Base-by-base conservation (phyloP, 2,113 vertebrate genomes). In the Chamaea fasciata region DNA sequence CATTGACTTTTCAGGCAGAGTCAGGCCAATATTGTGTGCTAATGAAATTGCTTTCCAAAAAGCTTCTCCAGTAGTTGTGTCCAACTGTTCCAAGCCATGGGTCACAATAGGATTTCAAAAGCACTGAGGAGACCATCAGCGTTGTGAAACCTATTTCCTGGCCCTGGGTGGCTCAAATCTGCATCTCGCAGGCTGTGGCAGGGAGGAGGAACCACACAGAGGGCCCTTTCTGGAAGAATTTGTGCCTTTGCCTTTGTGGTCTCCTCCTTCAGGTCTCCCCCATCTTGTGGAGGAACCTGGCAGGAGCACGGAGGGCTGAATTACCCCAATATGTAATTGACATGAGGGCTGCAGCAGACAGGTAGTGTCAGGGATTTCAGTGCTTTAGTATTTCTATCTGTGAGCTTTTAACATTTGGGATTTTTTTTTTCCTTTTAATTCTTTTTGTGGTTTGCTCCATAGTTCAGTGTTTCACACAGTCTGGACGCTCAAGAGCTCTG, bases 1-100 rank as follows among this genome's bases (percentile, higher is more conserved):
- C 85, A 56, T 46, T 91, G 92, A 88, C 85, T 96, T 91, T 52
- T 59, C 90, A 86, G 79, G 90, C 91, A 78, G 84, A 88, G 39
- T 28, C 88, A 80, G 85, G 90, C 94, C 95, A 94, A 92, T 94
- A 69, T 46, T 83, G 81, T 94, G 90, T 93, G 95, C 95, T 96
- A 90, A 88, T 94, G 96, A 96, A 95, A 95, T 10, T 37, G 71
- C 87, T 95, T 95, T 96, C 96, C 94, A 96, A 62, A 86, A 93
- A 81, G 56, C 88, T 93, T 46, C 94, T 90, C 83, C 92, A 75
- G 92, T 83, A 94, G 90, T 90, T 75, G 68, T 65, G 76, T 94
- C 94, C 90, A 92, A 74, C 53, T 9, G 6, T 92, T 95, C 89
- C 90, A 92, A 93, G 82, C 79, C 60, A 46, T 92, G 85, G 88